Percentiles rank a stretch among this genome's conserved stretches.
Evolutionary conservation across 2,888 invertebrate species (phyloP).

Genomic region (Cephus nigrinus): DNA sequence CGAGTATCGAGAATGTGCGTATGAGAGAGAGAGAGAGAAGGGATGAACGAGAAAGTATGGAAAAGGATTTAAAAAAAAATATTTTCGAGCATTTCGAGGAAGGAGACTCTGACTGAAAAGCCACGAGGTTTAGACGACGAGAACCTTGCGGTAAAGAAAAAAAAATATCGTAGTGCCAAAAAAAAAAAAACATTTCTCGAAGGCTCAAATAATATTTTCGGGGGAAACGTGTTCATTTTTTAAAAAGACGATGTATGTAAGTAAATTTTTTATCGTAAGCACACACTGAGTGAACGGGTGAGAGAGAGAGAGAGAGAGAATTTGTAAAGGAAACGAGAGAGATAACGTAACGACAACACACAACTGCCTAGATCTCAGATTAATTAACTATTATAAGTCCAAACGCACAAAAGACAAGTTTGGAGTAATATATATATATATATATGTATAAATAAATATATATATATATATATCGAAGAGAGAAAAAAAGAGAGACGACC

Average conservation of each 20-base stretch:
- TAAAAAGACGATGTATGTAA: not conserved
- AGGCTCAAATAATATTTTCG: conserved; percentile 14
- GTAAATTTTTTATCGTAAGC: not conserved
- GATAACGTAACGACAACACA: conserved; percentile 41
- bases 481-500: not conserved
- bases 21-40: not conserved
- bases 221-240: conserved; percentile 9
- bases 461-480: not conserved
- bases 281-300: not conserved
- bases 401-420: conserved; percentile 64
- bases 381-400: conserved; percentile 53
- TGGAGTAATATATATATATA: conserved; percentile 40
- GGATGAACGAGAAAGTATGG: not conserved
- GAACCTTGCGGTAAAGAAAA: conserved; percentile 6
- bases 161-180: conserved; percentile 10
- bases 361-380: conserved; percentile 64
- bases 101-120: not conserved
- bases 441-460: not conserved
- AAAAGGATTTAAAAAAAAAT: conserved; percentile 2
- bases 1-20: conserved; percentile 4
- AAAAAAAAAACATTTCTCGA: conserved; percentile 13
- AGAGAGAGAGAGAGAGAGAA: conserved; percentile 16
- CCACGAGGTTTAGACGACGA: not conserved
- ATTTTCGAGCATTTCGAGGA: conserved; percentile 20
- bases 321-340: conserved; percentile 22